phyloP scores from a whole-genome alignment of 2,797 vertebrate species.

The Anguilla pacifica region DNA sequence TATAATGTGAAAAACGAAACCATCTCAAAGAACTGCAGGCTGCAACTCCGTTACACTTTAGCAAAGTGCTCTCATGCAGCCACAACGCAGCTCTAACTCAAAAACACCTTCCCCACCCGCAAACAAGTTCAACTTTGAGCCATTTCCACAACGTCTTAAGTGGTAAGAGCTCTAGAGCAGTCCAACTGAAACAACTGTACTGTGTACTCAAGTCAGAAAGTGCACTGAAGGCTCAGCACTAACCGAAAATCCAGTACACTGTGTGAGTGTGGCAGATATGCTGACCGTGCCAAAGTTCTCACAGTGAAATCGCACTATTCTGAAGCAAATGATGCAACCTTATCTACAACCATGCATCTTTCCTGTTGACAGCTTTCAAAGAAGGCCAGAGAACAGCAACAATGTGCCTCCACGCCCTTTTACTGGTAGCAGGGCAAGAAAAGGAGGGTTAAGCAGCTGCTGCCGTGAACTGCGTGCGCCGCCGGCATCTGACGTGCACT shows the following conservation, averaged over 20 bases:
- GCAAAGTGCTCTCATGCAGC: not conserved
- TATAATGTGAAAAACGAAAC: not conserved
- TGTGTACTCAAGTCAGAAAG: not conserved
- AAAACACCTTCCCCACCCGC: not conserved
- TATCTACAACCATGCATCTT: conserved; percentile 20
- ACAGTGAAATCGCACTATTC: not conserved
- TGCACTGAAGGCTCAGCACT: not conserved
- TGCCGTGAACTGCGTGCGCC: no score
- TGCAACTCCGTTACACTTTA: not conserved
- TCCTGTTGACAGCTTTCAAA: conserved; percentile 29
- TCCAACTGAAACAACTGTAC: not conserved
- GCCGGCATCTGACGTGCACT: not conserved
- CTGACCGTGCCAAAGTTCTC: not conserved
- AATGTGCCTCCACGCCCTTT: conserved; percentile 19
- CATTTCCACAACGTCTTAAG: not conserved
- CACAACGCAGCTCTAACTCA: not conserved
- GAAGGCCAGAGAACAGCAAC: not conserved
- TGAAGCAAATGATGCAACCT: conserved; percentile 7
- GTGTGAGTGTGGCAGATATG: not conserved
- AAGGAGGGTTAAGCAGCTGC: not conserved
- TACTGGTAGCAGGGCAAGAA: not conserved
- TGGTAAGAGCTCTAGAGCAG: not conserved
- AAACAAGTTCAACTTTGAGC: not conserved
- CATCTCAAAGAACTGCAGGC: not conserved
- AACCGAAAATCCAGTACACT: not conserved